Conservation (phyloP, 2,797 vertebrate genomes). For the Pachyuromys duprasi region DNA sequence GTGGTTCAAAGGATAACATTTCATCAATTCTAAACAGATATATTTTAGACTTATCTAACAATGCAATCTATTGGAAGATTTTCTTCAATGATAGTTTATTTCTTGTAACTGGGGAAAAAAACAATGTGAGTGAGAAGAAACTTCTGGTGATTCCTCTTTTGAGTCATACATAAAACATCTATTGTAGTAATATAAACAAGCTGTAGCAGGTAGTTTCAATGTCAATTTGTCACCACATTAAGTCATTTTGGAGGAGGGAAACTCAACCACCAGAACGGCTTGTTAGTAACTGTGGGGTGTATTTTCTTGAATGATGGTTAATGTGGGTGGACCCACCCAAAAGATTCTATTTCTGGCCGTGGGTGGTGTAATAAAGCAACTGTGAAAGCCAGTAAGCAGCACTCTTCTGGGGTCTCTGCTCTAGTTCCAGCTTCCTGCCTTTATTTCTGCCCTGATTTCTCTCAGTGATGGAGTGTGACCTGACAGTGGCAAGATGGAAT, state of each 20-base stretch:
- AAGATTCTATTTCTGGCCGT: neutral
- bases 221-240: neutral
- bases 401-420: neutral
- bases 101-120: conserved; percentile 32
- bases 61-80: neutral
- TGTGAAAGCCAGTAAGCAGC: neutral
- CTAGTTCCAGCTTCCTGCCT: too few relatives aligned
- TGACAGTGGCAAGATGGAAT: neutral
- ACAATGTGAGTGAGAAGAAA: conserved; percentile 1
- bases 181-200: neutral
- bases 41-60: conserved; percentile 13
- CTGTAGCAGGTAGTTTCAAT: neutral
- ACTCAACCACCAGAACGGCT: neutral
- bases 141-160: neutral
- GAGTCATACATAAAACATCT: neutral
- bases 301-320: neutral
- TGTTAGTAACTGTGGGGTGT: neutral
- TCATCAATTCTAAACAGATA: neutral
- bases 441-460: too few relatives aligned
- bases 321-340: neutral
- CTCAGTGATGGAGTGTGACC: too few relatives aligned
- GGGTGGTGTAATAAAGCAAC: neutral
- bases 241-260: neutral
- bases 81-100: conserved; percentile 27
- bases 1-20: conserved; percentile 4